Evolutionary conservation across 2,888 invertebrate genomes (phyloP).

Genomic region (Coelinius sp.): DNA sequence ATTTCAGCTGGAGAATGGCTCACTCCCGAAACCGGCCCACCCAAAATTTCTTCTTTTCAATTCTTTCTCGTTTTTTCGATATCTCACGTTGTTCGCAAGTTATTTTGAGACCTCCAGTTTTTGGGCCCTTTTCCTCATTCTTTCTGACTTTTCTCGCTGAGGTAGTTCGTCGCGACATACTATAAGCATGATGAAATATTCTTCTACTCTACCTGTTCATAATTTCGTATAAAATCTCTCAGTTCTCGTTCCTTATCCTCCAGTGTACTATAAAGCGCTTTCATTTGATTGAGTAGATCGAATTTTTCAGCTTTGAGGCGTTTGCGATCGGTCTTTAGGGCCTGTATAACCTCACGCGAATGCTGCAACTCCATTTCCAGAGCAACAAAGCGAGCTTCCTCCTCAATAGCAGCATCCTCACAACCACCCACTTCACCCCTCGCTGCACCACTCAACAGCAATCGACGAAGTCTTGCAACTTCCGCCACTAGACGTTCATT

Average conservation of each 20-base stretch:
- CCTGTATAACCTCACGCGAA: constrained; percentile 85
- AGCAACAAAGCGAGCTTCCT: constrained; percentile 74
- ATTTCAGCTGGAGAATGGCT: no score
- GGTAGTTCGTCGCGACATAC: no score
- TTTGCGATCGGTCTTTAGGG: constrained; percentile 90
- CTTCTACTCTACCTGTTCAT: constrained; percentile 82
- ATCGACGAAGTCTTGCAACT: constrained; percentile 78
- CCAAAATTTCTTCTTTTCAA: no score
- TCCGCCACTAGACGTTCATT: constrained; percentile 85
- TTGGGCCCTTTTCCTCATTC: no score
- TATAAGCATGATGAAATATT: not conserved
- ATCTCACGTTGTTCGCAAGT: no score
- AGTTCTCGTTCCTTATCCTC: constrained; percentile 96
- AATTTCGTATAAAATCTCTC: constrained; percentile 93
- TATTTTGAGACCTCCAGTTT: no score
- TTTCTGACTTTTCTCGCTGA: no score
- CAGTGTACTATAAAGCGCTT: constrained; percentile 92
- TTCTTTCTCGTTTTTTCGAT: no score
- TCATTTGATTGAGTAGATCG: constrained; percentile 94
- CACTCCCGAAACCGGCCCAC: no score
- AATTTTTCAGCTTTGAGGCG: constrained; percentile 93
- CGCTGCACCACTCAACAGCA: constrained; percentile 78
- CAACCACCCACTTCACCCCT: constrained; percentile 75
- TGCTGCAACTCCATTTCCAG: constrained; percentile 82
- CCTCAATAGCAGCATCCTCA: constrained; percentile 72